A percentile compares a stretch with the other conserved stretches of the same genome.
These are phyloP conservation scores for Candoia aspera DNA, from an alignment of 2,113 vertebrate genomes.

Conservation along the genomic window DNA sequence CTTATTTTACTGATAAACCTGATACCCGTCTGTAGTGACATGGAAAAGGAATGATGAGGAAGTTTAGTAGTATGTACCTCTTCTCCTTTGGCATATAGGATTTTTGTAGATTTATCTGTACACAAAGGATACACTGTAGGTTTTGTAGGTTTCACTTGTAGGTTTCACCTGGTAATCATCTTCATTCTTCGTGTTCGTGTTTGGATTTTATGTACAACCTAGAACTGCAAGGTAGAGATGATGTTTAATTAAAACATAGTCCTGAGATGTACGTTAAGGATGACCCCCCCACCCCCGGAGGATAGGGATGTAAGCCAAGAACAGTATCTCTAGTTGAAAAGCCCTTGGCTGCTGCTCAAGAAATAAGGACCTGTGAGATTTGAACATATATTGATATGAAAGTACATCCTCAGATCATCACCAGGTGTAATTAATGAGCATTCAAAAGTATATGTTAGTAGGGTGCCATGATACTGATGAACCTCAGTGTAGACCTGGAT, in stretches of 20 bases:
- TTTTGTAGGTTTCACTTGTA: neutral
- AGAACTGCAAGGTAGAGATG: neutral
- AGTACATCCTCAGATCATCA: neutral
- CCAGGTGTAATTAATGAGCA: neutral
- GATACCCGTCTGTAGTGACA: neutral
- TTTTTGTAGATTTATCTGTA: neutral
- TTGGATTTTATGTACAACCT: neutral
- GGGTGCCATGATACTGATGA: neutral
- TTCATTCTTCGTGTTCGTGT: neutral
- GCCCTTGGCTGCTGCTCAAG: neutral
- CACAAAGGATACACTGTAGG: neutral
- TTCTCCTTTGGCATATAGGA: neutral
- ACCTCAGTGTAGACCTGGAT: neutral
- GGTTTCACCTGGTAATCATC: neutral
- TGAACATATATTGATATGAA: neutral
- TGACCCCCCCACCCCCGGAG: neutral
- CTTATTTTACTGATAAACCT: neutral
- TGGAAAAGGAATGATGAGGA: neutral
- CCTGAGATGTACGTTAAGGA: neutral
- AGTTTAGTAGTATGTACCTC: neutral
- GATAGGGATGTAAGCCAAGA: neutral
- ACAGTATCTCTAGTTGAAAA: neutral
- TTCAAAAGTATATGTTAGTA: neutral
- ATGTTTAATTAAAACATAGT: neutral
- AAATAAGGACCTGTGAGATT: neutral